Percentiles rank a stretch among this genome's conserved stretches.
These are phyloP conservation scores for Temnothorax longispinosus DNA, from an alignment of 1,140 invertebrate genomes.

Conservation along the genomic window DNA sequence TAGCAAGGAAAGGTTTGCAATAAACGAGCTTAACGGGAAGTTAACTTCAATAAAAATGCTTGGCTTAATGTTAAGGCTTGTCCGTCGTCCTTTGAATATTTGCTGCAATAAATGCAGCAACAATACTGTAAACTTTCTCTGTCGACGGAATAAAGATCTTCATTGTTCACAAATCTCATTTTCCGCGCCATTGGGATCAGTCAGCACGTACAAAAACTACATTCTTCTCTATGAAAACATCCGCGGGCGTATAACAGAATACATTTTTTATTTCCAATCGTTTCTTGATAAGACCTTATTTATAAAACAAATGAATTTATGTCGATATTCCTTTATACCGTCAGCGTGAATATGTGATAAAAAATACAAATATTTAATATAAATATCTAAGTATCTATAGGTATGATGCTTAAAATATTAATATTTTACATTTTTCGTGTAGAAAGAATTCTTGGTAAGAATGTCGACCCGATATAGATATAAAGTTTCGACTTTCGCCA, in stretches of 20 bases:
- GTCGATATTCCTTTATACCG: background rate
- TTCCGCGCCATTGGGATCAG: background rate
- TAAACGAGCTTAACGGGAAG: conserved; percentile 18
- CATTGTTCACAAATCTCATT: conserved; percentile 40
- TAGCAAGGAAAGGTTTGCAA: background rate
- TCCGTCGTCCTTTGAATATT: conserved; percentile 2
- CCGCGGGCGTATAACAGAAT: background rate
- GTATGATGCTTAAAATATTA: background rate
- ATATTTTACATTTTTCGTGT: background rate
- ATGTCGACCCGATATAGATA: background rate
- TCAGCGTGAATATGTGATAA: background rate
- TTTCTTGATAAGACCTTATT: background rate
- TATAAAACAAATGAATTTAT: conserved; percentile 19
- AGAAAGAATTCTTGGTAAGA: background rate
- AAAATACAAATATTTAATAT: conserved; percentile 6
- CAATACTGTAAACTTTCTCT: conserved; percentile 9
- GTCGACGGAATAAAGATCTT: conserved; percentile 37
- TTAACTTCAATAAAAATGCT: conserved; percentile 42
- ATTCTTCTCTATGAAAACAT: conserved; percentile 10
- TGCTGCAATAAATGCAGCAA: background rate
- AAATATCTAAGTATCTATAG: background rate
- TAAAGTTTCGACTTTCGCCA: background rate
- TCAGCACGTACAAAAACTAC: conserved; percentile 9
- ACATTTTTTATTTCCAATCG: conserved; percentile 2
- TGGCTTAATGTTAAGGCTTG: conserved; percentile 12